phyloP scores from a whole-genome alignment of 35 echinoderm and acorn worm genomes.

The Ptychodera flava region DNA sequence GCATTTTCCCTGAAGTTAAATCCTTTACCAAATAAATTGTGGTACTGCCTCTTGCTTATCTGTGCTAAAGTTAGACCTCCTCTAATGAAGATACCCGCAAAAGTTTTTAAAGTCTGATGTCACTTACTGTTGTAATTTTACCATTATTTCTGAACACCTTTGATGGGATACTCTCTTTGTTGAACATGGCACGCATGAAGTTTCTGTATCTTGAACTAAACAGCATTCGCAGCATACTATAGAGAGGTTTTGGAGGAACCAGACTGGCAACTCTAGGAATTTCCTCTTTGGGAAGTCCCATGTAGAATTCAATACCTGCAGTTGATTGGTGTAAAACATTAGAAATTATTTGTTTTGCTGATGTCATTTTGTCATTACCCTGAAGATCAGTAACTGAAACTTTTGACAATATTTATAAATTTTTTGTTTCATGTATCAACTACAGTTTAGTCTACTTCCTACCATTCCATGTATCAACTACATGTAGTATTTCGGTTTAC shows the following conservation, averaged over 20 bases:
- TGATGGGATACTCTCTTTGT: background rate
- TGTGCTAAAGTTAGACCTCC: too few species aligned
- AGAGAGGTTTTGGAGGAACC: background rate
- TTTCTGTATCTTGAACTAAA: slow-evolving; percentile 18
- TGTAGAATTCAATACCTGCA: slow-evolving; percentile 49
- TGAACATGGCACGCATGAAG: slow-evolving; percentile 7
- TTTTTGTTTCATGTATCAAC: background rate
- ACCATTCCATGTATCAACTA: background rate
- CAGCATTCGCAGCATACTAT: slow-evolving; percentile 2
- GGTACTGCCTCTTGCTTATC: too few species aligned
- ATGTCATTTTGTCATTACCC: background rate
- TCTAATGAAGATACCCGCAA: too few species aligned
- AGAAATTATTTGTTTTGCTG: too few species aligned
- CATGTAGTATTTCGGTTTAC: background rate
- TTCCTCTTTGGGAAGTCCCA: slow-evolving; percentile 42
- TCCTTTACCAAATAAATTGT: too few species aligned
- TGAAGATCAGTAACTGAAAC: too few species aligned
- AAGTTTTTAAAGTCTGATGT: too few species aligned
- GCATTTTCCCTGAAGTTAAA: too few species aligned
- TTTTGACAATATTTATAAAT: background rate
- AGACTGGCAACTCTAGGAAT: slow-evolving; percentile 26
- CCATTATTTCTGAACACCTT: slow-evolving; percentile 11
- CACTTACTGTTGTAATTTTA: background rate
- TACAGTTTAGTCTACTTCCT: background rate
- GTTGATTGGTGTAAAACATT: too few species aligned